Evolutionary conservation across 2,113 vertebrate species (phyloP), one percentile per base, ranked within the genome.

Genomic region (Collichthys lucidus): DNA sequence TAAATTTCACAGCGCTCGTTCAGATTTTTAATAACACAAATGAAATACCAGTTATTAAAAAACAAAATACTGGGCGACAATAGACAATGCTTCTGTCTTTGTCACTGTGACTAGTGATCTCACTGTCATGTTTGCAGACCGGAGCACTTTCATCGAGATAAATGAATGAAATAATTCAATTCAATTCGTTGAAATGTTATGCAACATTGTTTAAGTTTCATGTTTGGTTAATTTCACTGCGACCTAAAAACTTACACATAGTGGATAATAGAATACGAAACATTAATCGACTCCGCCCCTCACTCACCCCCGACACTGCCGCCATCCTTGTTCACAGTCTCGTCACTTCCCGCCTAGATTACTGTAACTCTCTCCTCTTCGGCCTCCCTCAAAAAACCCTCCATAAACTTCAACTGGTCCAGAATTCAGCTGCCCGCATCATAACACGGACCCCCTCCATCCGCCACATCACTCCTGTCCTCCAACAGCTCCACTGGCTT

Each of bases 151-250:
- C 55, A 66, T 61, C 15, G 55, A 46, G 59, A 53, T 55, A 20
- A 71, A 77, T 59, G 7, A 46, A 47, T 11, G 4, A 55, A 52
- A 74, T 67, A 40, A 79, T 73, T 60, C 11, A 62, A 67, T 57
- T n/a, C 5, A 24, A 26, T 50, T 50, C 20, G 35, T 7, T 8
- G 7, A 40, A 19, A 50, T 19, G 22, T 56, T 62, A 60, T 29
- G 20, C 11, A 42, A 24, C 57, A 64, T 2, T 42, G 15, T 49
- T 50, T 0, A 50, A 11, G 29, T 50, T 17, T 64, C 17, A 52
- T 44, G 4, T 24, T 24, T 44, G 22, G 11, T 47, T 60, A 5
- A 24, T 44, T 57, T 24, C 2, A 20, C 16, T 17, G 11, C n/a
- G 26, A 2, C 19, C 12, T 59, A 16, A 73, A 26, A 26, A 49